Evolutionary conservation across 2,888 invertebrate genomes (phyloP), one percentile per base, ranked within the genome.

Genomic region (Epicampocera succincta): DNA sequence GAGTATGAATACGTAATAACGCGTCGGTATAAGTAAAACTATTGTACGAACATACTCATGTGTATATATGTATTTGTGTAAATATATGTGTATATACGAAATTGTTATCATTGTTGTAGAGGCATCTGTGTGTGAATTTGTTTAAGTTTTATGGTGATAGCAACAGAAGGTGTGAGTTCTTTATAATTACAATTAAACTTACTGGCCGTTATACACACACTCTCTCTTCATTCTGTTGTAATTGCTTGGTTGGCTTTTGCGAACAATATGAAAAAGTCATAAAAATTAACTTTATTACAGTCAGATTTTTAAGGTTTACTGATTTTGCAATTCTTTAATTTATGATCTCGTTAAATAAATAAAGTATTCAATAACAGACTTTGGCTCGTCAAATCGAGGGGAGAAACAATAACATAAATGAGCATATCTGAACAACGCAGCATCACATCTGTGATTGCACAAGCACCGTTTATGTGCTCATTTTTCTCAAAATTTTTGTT

Each of bases 231-330:
- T 15, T 12, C 60, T 48, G 21, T 17, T 15, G 58, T 21, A 60
- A 38, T 75, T 60, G 50, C 15, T 72, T 42, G 61, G 21, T 6
- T 56, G 25, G 13, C 0, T 17, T 52, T 50, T 86, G 84, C 83
- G 84, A 85, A 54, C 42, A 54, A 50, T 54, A 71, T 54, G 52
- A 63, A 58, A 60, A 73, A 83, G 85, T 85, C 89, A 85, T 88
- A 86, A 88, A 89, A 87, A 83, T 84, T 29, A 86, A 85, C 84
- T 88, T 88, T 86, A 87, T 85, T 84, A 77, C 83, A 61, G 50
- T 38, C 58, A 74, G 69, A 74, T 61, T 79, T 81, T 80, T 74
- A 25, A 72, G 63, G 74, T 76, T 83, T 84, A 80, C 79, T 75
- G 80, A 72, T 76, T 81, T 84, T 73, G 74, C 84, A 78, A 84